These are phyloP conservation scores for Pimephales promelas DNA, from an alignment of 2,113 vertebrate genomes.

Conservation along the genomic window DNA sequence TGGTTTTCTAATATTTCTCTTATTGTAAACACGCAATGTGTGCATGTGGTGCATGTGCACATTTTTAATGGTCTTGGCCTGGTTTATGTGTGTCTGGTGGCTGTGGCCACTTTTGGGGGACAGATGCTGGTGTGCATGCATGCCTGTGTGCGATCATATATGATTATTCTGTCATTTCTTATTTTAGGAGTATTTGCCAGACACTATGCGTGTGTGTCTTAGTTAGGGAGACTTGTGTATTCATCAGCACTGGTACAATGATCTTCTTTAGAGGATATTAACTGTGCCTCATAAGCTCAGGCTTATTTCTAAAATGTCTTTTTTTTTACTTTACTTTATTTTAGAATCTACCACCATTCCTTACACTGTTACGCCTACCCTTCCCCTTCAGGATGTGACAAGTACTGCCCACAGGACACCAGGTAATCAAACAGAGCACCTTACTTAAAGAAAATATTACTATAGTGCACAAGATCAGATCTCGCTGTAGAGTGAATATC, in stretches of 20 bases:
- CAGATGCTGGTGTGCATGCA: conserved; percentile 20
- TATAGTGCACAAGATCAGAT: neutral
- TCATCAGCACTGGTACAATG: neutral
- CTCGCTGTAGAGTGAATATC: neutral
- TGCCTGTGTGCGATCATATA: conserved; percentile 13
- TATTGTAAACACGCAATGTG: conserved; percentile 4
- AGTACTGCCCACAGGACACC: conserved; percentile 79
- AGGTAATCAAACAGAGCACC: conserved; percentile 46
- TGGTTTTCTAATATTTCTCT: conserved; percentile 29
- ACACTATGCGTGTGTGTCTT: neutral
- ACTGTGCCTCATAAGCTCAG: neutral
- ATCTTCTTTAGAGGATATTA: neutral
- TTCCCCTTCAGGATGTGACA: conserved; percentile 82
- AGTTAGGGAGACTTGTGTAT: neutral
- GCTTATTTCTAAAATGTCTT: neutral
- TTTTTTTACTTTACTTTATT: conserved; percentile 4
- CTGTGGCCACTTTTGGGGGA: conserved; percentile 7
- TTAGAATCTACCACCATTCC: conserved; percentile 85
- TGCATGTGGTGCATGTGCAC: conserved; percentile 6
- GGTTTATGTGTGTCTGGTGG: conserved; percentile 46
- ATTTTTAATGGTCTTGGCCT: conserved; percentile 21
- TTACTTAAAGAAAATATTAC: neutral
- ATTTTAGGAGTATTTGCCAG: neutral
- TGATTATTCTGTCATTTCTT: conserved; percentile 13
- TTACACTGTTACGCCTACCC: conserved; percentile 85